Evolutionary conservation across 2,888 invertebrate species (phyloP).

Genomic region (Lamellibrachia satsuma): DNA sequence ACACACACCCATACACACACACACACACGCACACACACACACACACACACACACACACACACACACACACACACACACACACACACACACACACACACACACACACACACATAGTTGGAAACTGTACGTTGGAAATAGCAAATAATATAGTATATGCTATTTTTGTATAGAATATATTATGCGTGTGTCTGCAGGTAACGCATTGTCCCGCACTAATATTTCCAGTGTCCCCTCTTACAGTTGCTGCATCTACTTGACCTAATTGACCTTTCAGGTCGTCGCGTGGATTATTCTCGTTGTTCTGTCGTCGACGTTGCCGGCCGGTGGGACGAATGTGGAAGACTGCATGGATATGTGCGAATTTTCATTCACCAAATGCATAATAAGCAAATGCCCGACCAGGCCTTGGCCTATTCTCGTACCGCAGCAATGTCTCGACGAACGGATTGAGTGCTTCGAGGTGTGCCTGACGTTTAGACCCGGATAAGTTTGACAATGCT

Average conservation of each 20-base stretch:
- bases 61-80: too few relatives aligned
- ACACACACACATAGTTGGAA: too few relatives aligned
- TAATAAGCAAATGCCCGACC: background rate
- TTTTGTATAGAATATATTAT: too few relatives aligned
- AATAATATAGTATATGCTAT: too few relatives aligned
- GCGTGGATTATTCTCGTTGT: background rate
- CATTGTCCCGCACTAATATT: too few relatives aligned
- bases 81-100: too few relatives aligned
- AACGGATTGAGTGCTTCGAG: background rate
- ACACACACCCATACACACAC: too few relatives aligned
- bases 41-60: too few relatives aligned
- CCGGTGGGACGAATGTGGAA: background rate
- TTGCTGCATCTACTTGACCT: background rate
- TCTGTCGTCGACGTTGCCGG: background rate
- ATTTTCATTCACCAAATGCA: background rate
- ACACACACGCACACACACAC: too few relatives aligned
- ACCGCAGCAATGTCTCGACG: background rate
- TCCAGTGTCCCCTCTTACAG: too few relatives aligned
- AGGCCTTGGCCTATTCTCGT: background rate
- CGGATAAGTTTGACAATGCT: background rate
- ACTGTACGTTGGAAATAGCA: too few relatives aligned
- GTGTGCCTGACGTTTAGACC: background rate
- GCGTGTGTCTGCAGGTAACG: too few relatives aligned
- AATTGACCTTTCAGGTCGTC: background rate
- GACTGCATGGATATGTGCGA: background rate